Conservation (phyloP, 2,797 vertebrate species). For the Erithacus rubecula region DNA sequence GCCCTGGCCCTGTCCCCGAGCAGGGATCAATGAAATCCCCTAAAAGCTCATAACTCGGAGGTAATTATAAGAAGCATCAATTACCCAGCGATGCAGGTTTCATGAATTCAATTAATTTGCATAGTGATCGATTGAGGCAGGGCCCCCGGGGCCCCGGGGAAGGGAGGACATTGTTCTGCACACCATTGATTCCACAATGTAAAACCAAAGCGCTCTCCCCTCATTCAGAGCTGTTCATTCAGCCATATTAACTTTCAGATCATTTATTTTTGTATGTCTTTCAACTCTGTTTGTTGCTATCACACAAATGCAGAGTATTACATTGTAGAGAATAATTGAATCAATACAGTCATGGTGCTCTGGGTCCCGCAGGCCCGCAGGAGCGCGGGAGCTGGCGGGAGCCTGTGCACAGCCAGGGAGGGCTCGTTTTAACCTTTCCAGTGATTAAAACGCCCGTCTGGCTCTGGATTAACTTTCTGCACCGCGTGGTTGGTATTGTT, state of each 20-base stretch:
- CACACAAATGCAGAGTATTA: conserved; percentile 78
- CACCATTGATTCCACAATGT: conserved; percentile 64
- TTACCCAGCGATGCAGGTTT: conserved; percentile 73
- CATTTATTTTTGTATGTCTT: conserved; percentile 81
- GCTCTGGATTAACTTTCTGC: background rate
- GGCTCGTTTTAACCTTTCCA: conserved; percentile 27
- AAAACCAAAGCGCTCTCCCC: conserved; percentile 53
- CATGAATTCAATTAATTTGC: conserved; percentile 80
- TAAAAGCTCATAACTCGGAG: conserved; percentile 77
- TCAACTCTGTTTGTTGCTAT: conserved; percentile 82
- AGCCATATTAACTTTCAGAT: conserved; percentile 82
- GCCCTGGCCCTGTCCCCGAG: background rate
- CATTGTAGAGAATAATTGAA: conserved; percentile 78
- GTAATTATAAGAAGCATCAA: conserved; percentile 81
- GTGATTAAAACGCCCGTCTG: conserved; percentile 43
- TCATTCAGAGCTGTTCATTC: conserved; percentile 77
- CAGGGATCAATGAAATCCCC: conserved; percentile 73
- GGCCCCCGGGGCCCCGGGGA: conserved; percentile 63
- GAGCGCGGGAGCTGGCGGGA: conserved; percentile 10
- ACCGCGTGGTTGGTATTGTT: background rate
- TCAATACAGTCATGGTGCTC: conserved; percentile 70
- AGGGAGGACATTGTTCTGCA: conserved; percentile 65
- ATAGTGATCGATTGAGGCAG: conserved; percentile 74
- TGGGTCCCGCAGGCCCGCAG: conserved; percentile 53
- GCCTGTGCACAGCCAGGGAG: background rate